Evolutionary conservation across 2,113 vertebrate species (phyloP).

Genomic region (Callipepla squamata): DNA sequence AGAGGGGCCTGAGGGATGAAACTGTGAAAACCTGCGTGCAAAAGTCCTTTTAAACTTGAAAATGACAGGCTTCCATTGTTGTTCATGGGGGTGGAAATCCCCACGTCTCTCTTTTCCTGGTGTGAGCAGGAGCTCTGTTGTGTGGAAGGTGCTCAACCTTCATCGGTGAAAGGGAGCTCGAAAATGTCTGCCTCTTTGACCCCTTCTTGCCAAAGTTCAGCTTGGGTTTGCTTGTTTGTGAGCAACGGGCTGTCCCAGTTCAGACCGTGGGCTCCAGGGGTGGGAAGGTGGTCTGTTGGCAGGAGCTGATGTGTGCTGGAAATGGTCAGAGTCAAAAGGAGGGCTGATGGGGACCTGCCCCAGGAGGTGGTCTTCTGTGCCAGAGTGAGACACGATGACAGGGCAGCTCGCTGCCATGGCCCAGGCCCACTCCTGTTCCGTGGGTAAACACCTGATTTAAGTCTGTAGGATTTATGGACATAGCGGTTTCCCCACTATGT

Average conservation of each 20-base stretch:
- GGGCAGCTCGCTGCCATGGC: not conserved
- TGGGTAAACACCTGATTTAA: conserved; percentile 18
- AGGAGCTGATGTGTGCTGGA: not conserved
- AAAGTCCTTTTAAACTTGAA: not conserved
- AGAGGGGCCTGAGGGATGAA: not conserved
- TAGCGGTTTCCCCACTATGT: not conserved
- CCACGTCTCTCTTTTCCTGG: not conserved
- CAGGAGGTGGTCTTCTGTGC: not conserved
- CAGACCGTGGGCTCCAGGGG: not conserved
- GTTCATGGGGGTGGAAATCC: not conserved
- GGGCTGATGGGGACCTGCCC: not conserved
- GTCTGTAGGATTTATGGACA: not conserved
- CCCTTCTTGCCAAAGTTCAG: not conserved
- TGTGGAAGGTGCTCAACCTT: rapidly evolving
- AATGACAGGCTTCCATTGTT: no score
- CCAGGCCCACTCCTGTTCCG: not conserved
- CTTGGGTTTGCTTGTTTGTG: not conserved
- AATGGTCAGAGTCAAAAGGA: not conserved
- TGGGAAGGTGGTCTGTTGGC: not conserved
- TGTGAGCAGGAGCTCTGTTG: not conserved
- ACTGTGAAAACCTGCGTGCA: not conserved
- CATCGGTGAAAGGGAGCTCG: not conserved
- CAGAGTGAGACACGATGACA: not conserved
- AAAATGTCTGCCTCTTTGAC: not conserved
- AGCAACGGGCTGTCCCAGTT: not conserved